phyloP scores from a whole-genome alignment of 1,140 invertebrate genomes.

The Polyergus mexicanus region DNA sequence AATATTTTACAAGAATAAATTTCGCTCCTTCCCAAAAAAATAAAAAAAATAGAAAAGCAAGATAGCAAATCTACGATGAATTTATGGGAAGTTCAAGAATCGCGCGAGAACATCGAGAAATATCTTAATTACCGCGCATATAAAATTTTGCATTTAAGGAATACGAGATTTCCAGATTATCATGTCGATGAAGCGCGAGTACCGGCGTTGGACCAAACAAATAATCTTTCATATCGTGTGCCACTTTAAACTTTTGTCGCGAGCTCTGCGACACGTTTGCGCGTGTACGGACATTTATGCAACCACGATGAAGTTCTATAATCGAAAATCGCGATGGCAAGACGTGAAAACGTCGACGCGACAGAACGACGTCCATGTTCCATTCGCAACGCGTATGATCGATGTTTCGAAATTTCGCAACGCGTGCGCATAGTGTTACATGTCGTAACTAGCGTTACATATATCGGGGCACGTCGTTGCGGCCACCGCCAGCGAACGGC shows the following conservation, averaged over 20 bases:
- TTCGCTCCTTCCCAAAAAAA: neutral
- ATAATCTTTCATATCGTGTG: neutral
- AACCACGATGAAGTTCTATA: neutral
- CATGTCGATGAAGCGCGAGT: neutral
- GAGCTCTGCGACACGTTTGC: neutral
- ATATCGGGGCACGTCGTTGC: constrained; percentile 8
- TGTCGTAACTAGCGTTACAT: too few relatives aligned
- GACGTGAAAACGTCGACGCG: neutral
- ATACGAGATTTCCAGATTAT: neutral
- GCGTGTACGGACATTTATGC: neutral
- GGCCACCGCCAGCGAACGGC: neutral
- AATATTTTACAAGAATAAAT: neutral
- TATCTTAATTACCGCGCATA: neutral
- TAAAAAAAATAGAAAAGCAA: neutral
- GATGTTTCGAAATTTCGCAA: constrained; percentile 49
- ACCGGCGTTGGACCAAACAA: constrained; percentile 45
- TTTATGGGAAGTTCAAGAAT: neutral
- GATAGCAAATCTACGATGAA: neutral
- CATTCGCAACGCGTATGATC: constrained; percentile 20
- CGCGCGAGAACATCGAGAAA: neutral
- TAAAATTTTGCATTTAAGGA: neutral
- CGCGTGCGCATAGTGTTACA: constrained; percentile 28
- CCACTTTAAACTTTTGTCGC: neutral
- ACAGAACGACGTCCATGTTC: neutral
- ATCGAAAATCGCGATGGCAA: neutral